Evolutionary conservation across 2,888 invertebrate species (phyloP).

Genomic region (Seladonia tumulorum): DNA sequence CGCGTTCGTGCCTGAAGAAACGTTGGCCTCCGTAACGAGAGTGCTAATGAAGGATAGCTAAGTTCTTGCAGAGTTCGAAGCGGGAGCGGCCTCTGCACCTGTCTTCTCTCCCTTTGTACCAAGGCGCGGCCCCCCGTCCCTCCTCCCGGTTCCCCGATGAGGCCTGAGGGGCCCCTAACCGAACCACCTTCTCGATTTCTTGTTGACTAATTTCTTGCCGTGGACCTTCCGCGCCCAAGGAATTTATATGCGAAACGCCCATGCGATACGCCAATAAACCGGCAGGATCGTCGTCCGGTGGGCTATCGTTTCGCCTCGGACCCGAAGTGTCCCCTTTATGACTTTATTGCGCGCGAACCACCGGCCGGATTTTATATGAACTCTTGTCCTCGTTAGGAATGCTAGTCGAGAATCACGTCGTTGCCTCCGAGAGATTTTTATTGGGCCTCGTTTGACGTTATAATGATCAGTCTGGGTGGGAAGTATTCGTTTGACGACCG

Average conservation of each 20-base stretch:
- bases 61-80: constrained; percentile 70
- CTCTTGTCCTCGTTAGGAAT: constrained; percentile 51
- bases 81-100: constrained; percentile 70
- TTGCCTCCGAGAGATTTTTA: constrained; percentile 19
- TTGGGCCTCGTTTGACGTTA: constrained; percentile 17
- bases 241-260: constrained; percentile 62
- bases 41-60: constrained; percentile 82
- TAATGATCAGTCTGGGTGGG: background rate
- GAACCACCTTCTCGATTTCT: constrained; percentile 55
- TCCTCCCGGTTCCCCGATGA: constrained; percentile 3
- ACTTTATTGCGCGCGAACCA: constrained; percentile 69
- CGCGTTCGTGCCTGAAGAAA: constrained; percentile 62
- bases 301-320: constrained; percentile 10
- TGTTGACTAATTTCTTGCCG: constrained; percentile 58
- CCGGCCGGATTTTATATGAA: constrained; percentile 43
- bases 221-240: constrained; percentile 47
- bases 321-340: constrained; percentile 67
- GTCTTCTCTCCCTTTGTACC: constrained; percentile 67
- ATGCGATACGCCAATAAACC: constrained; percentile 59
- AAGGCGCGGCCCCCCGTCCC: constrained; percentile 14
- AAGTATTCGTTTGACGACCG: background rate
- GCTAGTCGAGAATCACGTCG: constrained; percentile 11
- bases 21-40: constrained; percentile 73
- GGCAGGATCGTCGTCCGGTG: background rate
- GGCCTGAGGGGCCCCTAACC: constrained; percentile 12